A percentile compares a stretch with the other conserved stretches of the same genome.
Evolutionary conservation across 2,113 vertebrate species (phyloP).

Genomic region (Paradoxurus hermaphroditus): DNA sequence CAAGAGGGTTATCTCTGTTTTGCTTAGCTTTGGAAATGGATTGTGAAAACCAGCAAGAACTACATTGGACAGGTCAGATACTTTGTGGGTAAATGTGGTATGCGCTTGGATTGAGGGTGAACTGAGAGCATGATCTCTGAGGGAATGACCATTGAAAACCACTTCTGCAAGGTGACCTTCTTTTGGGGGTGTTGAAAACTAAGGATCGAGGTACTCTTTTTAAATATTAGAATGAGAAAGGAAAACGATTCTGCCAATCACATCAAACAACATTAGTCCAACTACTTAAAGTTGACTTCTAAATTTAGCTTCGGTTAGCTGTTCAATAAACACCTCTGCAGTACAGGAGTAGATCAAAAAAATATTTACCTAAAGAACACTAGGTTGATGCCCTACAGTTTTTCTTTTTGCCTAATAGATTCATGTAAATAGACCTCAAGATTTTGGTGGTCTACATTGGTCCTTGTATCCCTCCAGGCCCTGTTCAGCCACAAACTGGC

Average conservation of each 20-base stretch:
- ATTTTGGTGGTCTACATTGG: neutral
- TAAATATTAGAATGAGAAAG: neutral
- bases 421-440: neutral
- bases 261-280: neutral
- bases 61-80: neutral
- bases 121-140: neutral
- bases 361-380: neutral
- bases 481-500: neutral
- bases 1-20: neutral
- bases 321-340: neutral
- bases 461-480: neutral
- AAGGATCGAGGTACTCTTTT: neutral
- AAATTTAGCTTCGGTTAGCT: neutral
- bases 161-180: neutral
- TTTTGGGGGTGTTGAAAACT: neutral
- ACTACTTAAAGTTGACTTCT: neutral
- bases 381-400: neutral
- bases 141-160: neutral
- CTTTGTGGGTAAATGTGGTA: neutral
- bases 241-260: neutral
- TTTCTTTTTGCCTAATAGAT: neutral
- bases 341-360: neutral
- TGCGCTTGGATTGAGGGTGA: neutral
- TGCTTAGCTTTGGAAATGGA: neutral
- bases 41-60: neutral